Evolutionary conservation across 1,140 invertebrate genomes (phyloP), one percentile per base, ranked within the genome.

Genomic region (Thrips palmi): DNA sequence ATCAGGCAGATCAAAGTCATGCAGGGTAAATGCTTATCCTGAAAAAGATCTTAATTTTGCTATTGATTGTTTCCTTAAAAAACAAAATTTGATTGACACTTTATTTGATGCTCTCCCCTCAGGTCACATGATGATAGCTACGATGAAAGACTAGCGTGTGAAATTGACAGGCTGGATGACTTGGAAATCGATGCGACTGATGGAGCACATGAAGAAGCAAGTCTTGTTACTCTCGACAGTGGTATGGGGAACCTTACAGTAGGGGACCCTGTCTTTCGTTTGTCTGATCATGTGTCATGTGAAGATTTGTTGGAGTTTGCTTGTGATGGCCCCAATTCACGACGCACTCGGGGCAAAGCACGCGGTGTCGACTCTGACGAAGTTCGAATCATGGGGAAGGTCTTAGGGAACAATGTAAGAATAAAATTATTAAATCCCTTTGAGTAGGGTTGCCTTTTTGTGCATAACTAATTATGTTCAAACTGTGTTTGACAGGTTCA

Each of bases 301-400:
- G 85, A 92, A 58, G 87, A 93, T 65, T 58, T 92, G 27, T 57
- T 91, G 19, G 85, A 91, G 50, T 91, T 92, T 60, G 80, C 85
- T 21, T 75, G 84, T 50, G 75, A 83, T 47, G 79, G 79, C 38
- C 80, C 81, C 0, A 79, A 75, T 46, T 56, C 57, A 3, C 50
- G 59, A 32, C 49, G 65, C 38, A 68, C 68, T 3, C 62, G 63
- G 18, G 78, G 82, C 0, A 67, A 76, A n/a, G 70, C 74, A n/a
- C 70, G 78, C 33, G 81, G 83, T 2, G 68, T 74, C 1, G 78
- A 84, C 46, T 84, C 81, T 1, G 85, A 92, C 53, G 86, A 92
- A 67, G 81, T 93, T 29, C 63, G 83, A 45, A 84, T 89, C 17
- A 87, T 92, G 83, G 68, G 73, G 36, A 91, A 89, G 62, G 80